Conservation (phyloP, 2,113 vertebrate species). For the Pelecanus crispus region DNA sequence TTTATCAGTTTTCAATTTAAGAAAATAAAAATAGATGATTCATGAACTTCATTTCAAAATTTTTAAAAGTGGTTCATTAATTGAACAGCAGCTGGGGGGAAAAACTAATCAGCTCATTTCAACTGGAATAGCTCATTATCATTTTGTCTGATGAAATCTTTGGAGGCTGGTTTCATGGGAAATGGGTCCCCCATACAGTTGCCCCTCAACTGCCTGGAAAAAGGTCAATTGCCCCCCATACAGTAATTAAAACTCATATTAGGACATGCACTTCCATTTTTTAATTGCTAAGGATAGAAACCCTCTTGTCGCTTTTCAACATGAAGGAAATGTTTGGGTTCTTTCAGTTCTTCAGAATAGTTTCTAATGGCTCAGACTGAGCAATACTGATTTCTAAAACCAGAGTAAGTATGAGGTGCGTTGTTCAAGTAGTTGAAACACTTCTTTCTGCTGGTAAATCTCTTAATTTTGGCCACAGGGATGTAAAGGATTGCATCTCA, state of each 20-base stretch:
- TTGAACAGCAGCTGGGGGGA: conserved; percentile 57
- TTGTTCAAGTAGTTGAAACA: not conserved
- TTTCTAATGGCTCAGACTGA: not conserved
- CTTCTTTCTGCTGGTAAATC: not conserved
- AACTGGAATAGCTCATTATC: conserved; percentile 59
- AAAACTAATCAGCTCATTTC: conserved; percentile 65
- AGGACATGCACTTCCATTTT: not conserved
- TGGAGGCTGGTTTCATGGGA: conserved; percentile 36
- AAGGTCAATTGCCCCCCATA: not conserved
- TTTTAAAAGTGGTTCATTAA: conserved; percentile 61
- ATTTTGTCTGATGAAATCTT: conserved; percentile 59
- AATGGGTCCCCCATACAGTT: conserved; percentile 1
- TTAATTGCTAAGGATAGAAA: not conserved
- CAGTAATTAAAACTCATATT: conserved; percentile 12
- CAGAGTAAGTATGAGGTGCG: not conserved
- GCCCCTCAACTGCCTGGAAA: not conserved
- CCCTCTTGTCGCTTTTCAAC: not conserved
- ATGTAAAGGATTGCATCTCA: not conserved
- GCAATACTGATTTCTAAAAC: not conserved
- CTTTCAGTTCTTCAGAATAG: not conserved
- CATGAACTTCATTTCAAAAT: conserved; percentile 53
- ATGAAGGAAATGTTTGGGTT: not conserved
- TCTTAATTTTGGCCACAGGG: not conserved
- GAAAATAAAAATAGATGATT: conserved; percentile 62
- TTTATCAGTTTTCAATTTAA: conserved; percentile 58